Percentiles rank a stretch among this genome's conserved stretches.
Conservation (phyloP, 2,797 vertebrate species). For the Enteromius argenteus region DNA sequence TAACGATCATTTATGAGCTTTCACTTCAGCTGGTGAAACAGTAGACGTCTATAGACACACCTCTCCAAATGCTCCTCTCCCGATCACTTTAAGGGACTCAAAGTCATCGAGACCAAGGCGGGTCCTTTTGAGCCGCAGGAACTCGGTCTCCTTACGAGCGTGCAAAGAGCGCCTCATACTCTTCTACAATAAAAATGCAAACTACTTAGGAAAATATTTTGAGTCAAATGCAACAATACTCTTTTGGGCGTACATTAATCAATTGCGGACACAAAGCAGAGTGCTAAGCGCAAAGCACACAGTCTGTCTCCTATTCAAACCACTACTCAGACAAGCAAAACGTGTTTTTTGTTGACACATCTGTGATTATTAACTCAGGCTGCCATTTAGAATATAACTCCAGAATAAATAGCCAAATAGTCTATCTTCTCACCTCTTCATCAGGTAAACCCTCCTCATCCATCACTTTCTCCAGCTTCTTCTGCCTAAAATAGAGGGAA, state of each 20-base stretch:
- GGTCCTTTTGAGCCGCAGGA: slow-evolving; percentile 93
- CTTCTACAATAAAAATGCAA: slow-evolving; percentile 79
- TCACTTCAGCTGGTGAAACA: neutral
- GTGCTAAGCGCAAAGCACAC: neutral
- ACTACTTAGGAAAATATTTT: neutral
- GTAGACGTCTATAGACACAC: slow-evolving; percentile 68
- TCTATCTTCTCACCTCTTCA: slow-evolving; percentile 85
- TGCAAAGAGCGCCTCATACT: slow-evolving; percentile 94
- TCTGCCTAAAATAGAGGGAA: slow-evolving; percentile 82
- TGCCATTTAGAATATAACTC: neutral
- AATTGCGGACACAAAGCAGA: neutral
- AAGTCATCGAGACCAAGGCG: slow-evolving; percentile 95
- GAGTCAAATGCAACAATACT: neutral
- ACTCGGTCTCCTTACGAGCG: slow-evolving; percentile 96
- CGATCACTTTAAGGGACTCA: slow-evolving; percentile 97
- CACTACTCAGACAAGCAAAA: slow-evolving; percentile 7
- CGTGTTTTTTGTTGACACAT: slow-evolving; percentile 17
- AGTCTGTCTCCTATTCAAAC: slow-evolving; percentile 7
- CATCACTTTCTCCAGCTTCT: slow-evolving; percentile 98
- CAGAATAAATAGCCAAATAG: neutral
- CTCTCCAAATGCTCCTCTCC: slow-evolving; percentile 97
- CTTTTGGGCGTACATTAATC: neutral
- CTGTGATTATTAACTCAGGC: neutral
- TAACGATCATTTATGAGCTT: neutral
- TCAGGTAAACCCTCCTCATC: slow-evolving; percentile 96